phyloP scores from a whole-genome alignment of 1,140 invertebrate species.

The Yoshiicerus persimilis region DNA sequence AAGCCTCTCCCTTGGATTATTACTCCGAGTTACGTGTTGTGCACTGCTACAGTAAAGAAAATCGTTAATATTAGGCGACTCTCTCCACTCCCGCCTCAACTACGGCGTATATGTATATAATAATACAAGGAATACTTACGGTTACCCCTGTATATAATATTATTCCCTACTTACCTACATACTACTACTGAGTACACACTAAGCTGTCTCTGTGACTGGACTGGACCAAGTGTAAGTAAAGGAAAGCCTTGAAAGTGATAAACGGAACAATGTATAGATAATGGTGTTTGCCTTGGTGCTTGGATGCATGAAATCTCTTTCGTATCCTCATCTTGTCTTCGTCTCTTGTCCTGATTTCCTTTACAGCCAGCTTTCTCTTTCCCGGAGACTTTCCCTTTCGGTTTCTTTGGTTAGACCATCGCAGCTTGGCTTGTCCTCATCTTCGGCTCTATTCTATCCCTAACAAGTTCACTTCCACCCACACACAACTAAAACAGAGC shows the following conservation, averaged over 20 bases:
- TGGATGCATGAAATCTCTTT: background rate
- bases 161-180: background rate
- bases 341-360: background rate
- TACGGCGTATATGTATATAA: no score
- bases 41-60: no score
- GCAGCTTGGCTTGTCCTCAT: background rate
- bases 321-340: background rate
- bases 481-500: background rate
- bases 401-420: background rate
- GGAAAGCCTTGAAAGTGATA: background rate
- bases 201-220: background rate
- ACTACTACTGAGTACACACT: background rate
- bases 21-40: no score
- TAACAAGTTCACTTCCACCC: no score
- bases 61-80: background rate
- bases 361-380: background rate
- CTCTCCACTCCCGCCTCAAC: no score
- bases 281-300: background rate
- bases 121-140: no score
- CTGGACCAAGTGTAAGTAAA: background rate
- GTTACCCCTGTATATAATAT: no score
- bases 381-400: background rate
- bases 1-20: no score
- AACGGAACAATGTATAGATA: constrained; percentile 9
- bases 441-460: background rate